Evolutionary conservation across 1,140 invertebrate species (phyloP).

Genomic region (Drosophila melanogaster): Release_6_plus_ISO1_MT NC_004354.4:5335001-5335500

Average conservation of each 20-base stretch:
- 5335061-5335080: neutral
- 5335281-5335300: too few species aligned
- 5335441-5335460: constrained; percentile 36
- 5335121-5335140: neutral
- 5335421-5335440: neutral
- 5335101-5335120: too few species aligned
- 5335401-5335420: constrained; percentile 15
- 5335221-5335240: too few species aligned
- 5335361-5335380: constrained; percentile 36
- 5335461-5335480: constrained; percentile 7
- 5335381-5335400: constrained; percentile 42
- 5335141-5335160: too few species aligned
- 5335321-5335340: constrained; percentile 22
- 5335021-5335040: too few species aligned
- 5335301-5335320: constrained; percentile 1
- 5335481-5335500: constrained; percentile 46
- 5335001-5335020: too few species aligned
- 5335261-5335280: too few species aligned
- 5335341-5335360: constrained; percentile 36
- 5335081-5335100: too few species aligned
- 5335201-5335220: too few species aligned
- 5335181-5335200: too few species aligned
- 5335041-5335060: neutral
- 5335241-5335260: too few species aligned
- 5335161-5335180: too few species aligned